Evolutionary conservation across 2,113 vertebrate genomes (phyloP), one percentile per base, ranked within the genome.

Genomic region (Heptranchias perlo): DNA sequence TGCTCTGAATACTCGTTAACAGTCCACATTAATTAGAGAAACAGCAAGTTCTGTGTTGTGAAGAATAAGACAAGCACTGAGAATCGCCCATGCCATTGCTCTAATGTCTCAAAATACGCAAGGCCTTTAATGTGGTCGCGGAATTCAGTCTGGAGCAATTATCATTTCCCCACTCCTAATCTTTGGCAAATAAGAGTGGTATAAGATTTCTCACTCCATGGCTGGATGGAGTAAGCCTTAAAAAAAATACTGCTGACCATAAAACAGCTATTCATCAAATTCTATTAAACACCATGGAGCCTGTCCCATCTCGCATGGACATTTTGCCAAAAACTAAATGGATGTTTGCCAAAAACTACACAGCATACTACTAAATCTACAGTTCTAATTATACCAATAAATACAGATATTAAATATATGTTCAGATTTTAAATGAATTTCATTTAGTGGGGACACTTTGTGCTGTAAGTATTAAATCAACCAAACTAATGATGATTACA

Each of bases 181-280:
- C 93, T 65, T 65, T 95, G 94, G 94, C 94, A 95, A 69, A 52
- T 52, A 6, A 13, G 11, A 95, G 28, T 1, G 65, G 44, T 95
- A 49, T 52, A 73, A 62, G 64, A 52, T 95, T 95, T 95, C 94
- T 95, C 65, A 49, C 94, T 95, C 94, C 39, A 69, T 69, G 47
- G 64, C 0, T 69, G 94, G 64, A 73, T 52, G 44, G 64, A 95
- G 11, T 49, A 69, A 28, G 64, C 28, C 94, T 69, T 95, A 95
- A 47, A 69, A n/a, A 58, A 94, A 67, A 64, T 65, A 94, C 93
- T 64, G 62, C 35, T 58, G 64, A 73, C 94, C 64, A 52, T 95
- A 95, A 95, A 95, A 73, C 64, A 95, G 52, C 94, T 69, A 95
- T 69, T 95, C 94, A 95, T 95, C 94, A 95, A 67, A 95, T 31